Evolutionary conservation across 2,797 vertebrate species (phyloP), one percentile per base, ranked within the genome.

Genomic region (Siniperca undulata): DNA sequence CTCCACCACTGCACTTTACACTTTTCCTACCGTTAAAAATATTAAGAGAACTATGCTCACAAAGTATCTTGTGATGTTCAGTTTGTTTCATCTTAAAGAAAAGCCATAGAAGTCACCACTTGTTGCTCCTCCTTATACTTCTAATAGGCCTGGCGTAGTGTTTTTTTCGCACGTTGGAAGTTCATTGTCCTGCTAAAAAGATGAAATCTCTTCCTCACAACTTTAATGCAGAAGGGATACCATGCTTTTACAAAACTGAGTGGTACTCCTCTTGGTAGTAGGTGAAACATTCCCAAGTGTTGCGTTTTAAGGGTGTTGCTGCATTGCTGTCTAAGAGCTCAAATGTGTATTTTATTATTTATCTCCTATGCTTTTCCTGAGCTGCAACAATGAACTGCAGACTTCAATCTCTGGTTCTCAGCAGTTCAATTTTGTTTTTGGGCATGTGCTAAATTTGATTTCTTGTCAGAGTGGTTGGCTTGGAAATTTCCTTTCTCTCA

Each of bases 401-500:
- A 38, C 11, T 22, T 67, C 58, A 40, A 36, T 53, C 34, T 64
- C 55, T 52, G 11, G 24, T 59, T 71, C 55, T 70, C 42, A 24
- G 53, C 36, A 55, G 59, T 38, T 56, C 24, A 42, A 12, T 70
- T 30, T 67, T 46, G n/a, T 53, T 73, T 66, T 30, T 56, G 60
- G 44, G 44, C 55, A 40, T 40, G 13, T 2, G 12, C 67, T 67
- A 40, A 59, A 77, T 40, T 22, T 59, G 19, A 86, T 73, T 82
- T 65, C 74, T 77, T 70, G 40, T 27, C 59, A 24, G 44, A 38
- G 46, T 0, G n/a, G 1, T 40, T 55, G 68, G 50, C 65, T 38
- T 46, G n/a, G 34, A 81, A 30, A 70, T 66, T 52, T 19, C 19
- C 19, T 61, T 44, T 59, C 56, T 68, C 42, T 70, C 68, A 78